Evolutionary conservation across 1,140 invertebrate genomes (phyloP), one percentile per base, ranked within the genome.

Genomic region (Physella acuta): DNA sequence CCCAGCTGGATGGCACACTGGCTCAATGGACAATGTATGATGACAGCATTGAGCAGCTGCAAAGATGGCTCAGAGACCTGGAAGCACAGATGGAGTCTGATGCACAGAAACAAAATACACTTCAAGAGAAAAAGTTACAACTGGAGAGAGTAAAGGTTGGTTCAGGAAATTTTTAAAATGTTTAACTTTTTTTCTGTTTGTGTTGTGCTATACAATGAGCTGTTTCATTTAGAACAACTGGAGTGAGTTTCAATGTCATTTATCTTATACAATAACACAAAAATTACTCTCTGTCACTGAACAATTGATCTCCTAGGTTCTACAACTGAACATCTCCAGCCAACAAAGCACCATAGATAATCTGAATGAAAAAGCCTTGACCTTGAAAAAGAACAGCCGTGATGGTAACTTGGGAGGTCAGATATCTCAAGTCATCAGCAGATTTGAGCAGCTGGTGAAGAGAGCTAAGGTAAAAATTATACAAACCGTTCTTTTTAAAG

Each of bases 61-160:
- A 92, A 0, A 91, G 93, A 78, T 98, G 95, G 95, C 82, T 98
- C 0, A 90, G 90, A 78, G 93, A 95, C 78, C 92, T 96, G 5
- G 94, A 97, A 83, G 89, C 90, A 75, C 92, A 93, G 2, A 92
- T 97, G 90, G 91, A 93, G 75, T 89, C 91, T 67, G 94, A 96
- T 76, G 95, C 93, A 0, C 93, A 95, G 84, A 85, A 93, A 3
- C 96, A 96, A 84, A 91, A 91, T 0, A 94, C 94, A 0, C 83
- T 97, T 16, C 94, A 95, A 85, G 95, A 98, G 82, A 98, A 97
- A 85, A 90, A 92, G 73, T 93, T 94, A 0, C 94, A 97, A 79
- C 83, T 96, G 16, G 94, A 97, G 79, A 94, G 94, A 79, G 93
- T 97, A 78, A 94, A 93, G 84, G 91, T 97, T 44, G 26, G 31